A percentile compares a stretch with the other conserved stretches of the same genome.
These are phyloP conservation scores for Calliopsis andreniformis DNA, from an alignment of 1,140 invertebrate species.

Conservation along the genomic window DNA sequence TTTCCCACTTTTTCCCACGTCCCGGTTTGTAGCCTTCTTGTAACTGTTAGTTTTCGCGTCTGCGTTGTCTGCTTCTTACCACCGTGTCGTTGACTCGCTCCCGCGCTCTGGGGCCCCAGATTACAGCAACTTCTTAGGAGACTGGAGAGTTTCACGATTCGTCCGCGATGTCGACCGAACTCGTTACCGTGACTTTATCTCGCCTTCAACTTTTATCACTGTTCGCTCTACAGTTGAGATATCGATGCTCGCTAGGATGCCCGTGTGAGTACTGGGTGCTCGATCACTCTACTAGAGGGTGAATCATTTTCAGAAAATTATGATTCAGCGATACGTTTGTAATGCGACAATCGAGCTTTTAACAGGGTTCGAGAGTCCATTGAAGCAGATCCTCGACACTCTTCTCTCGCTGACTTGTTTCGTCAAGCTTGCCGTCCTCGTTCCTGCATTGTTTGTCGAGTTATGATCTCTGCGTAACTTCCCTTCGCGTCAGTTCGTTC, in stretches of 20 bases:
- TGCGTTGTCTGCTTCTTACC: conserved; percentile 8
- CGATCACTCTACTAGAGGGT: too few species aligned
- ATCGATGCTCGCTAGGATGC: neutral
- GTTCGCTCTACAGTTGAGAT: neutral
- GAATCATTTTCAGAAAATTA: neutral
- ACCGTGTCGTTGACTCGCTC: neutral
- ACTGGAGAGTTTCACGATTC: neutral
- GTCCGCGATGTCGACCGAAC: neutral
- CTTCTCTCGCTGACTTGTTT: conserved; percentile 14
- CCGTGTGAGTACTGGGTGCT: too few species aligned
- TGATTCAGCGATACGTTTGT: too few species aligned
- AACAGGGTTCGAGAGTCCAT: conserved; percentile 12
- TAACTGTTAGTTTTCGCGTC: neutral
- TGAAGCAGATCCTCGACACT: neutral
- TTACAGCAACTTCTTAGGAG: conserved; percentile 16
- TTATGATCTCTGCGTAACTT: conserved; percentile 20
- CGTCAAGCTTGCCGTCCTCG: neutral
- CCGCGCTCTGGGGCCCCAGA: neutral
- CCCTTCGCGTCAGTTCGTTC: conserved; percentile 1
- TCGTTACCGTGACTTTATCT: neutral
- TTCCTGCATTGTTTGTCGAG: conserved; percentile 8
- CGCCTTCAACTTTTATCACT: neutral
- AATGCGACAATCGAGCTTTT: neutral
- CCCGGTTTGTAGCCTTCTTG: neutral
- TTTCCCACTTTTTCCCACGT: conserved; percentile 22